Evolutionary conservation across 1,140 invertebrate species (phyloP).

Genomic region (Bilobella aurantiaca): DNA sequence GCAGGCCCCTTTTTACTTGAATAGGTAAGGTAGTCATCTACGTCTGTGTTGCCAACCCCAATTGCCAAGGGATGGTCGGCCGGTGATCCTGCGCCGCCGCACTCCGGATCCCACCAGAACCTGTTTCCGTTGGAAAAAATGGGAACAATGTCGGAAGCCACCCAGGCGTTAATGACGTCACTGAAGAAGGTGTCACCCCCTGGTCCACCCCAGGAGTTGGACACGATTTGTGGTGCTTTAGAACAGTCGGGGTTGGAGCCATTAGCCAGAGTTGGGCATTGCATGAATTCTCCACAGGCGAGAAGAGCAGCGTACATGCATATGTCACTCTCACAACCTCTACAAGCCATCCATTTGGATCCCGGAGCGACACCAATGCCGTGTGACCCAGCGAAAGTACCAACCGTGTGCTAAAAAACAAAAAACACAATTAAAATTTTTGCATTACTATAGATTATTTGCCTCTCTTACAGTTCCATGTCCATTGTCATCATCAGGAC

Average conservation of each 20-base stretch:
- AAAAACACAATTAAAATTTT: too few species aligned
- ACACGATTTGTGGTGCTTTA: slow-evolving; percentile 10
- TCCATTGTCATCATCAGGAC: slow-evolving; percentile 2
- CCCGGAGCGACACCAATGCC: slow-evolving; percentile 12
- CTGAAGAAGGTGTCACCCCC: not conserved
- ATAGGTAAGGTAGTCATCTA: not conserved
- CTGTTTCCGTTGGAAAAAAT: slow-evolving; percentile 18
- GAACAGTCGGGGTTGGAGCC: slow-evolving; percentile 1
- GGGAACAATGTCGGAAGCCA: slow-evolving; percentile 9
- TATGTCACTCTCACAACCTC: not conserved
- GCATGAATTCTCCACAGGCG: slow-evolving; percentile 2
- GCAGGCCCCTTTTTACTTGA: not conserved
- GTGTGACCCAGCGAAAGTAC: slow-evolving; percentile 19
- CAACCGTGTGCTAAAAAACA: not conserved
- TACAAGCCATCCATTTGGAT: slow-evolving; percentile 11
- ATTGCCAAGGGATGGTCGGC: not conserved
- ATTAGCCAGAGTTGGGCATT: not conserved
- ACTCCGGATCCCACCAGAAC: not conserved
- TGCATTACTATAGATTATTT: too few species aligned
- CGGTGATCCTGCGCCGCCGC: not conserved
- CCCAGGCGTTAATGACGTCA: slow-evolving; percentile 5
- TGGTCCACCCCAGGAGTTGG: not conserved
- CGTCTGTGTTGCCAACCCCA: not conserved
- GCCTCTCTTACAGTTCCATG: slow-evolving; percentile 18
- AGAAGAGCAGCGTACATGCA: slow-evolving; percentile 3